A percentile compares a stretch with the other conserved stretches of the same genome.
Evolutionary conservation across 2,888 invertebrate species (phyloP).

Genomic region (Trichopria drosophilae): DNA sequence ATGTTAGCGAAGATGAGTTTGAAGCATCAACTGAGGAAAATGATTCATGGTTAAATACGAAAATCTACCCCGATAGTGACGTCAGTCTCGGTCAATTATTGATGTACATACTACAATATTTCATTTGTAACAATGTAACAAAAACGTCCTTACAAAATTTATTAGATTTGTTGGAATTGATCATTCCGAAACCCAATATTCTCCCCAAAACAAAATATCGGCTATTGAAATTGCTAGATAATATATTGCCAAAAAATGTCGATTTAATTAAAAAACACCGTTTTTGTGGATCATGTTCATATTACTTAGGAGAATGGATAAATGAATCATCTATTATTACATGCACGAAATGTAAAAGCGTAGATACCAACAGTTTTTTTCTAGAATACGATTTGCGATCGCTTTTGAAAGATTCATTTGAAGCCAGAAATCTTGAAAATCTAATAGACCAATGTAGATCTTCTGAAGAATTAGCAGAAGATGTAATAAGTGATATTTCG

Average conservation of each 20-base stretch:
- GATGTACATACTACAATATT: too few species aligned
- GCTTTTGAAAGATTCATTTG: background rate
- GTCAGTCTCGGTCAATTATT: too few species aligned
- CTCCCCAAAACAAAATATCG: conserved; percentile 1
- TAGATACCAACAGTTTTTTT: background rate
- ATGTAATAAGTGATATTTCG: too few species aligned
- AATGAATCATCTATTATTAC: background rate
- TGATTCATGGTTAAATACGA: too few species aligned
- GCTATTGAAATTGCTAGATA: background rate
- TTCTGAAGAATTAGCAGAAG: too few species aligned
- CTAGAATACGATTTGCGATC: background rate
- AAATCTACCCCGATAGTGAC: too few species aligned
- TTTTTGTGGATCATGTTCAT: background rate
- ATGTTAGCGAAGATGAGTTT: too few species aligned
- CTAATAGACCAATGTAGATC: background rate
- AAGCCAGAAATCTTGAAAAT: background rate
- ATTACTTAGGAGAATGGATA: background rate
- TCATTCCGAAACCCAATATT: background rate
- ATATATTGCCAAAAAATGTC: background rate
- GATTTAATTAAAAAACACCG: background rate
- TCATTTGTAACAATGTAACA: too few species aligned
- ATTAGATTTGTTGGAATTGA: background rate
- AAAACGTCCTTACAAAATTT: background rate
- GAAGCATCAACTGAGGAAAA: too few species aligned
- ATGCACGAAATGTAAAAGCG: background rate